Evolutionary conservation across 2,797 vertebrate genomes (phyloP).

Genomic region (Brachyrhaphis roseni): DNA sequence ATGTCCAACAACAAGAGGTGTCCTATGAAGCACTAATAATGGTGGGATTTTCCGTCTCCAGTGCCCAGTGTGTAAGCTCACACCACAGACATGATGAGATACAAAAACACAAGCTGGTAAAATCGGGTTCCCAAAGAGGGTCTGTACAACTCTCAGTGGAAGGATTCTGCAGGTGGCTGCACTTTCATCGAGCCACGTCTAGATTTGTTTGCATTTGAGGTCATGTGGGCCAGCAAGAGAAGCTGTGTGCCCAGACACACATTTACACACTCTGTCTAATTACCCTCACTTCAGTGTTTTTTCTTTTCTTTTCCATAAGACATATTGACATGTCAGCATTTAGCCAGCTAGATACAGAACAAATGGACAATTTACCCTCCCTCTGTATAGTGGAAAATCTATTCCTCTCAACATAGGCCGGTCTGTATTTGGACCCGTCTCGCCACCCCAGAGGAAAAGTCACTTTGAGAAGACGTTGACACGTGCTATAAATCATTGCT

Average conservation of each 20-base stretch:
- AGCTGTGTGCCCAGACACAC: constrained; percentile 68
- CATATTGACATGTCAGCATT: constrained; percentile 81
- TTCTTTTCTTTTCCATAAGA: constrained; percentile 80
- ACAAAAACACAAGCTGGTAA: constrained; percentile 25
- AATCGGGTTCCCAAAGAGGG: constrained; percentile 61
- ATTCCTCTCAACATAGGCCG: constrained; percentile 64
- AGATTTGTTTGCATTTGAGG: constrained; percentile 80
- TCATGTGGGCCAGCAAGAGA: constrained; percentile 69
- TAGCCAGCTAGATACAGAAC: constrained; percentile 73
- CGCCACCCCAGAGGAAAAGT: constrained; percentile 67
- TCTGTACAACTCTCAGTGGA: constrained; percentile 71
- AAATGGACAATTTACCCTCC: constrained; percentile 74
- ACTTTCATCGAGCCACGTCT: constrained; percentile 77
- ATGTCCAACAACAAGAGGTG: constrained; percentile 72
- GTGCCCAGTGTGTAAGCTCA: constrained; percentile 50
- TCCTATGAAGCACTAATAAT: constrained; percentile 72
- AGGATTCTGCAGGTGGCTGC: constrained; percentile 81
- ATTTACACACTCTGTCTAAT: constrained; percentile 73
- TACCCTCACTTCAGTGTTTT: constrained; percentile 75
- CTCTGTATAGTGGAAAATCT: constrained; percentile 68
- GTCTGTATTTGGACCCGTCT: constrained; percentile 73
- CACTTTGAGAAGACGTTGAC: constrained; percentile 79
- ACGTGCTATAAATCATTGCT: constrained; percentile 82
- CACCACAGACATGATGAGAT: constrained; percentile 55
- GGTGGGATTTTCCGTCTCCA: constrained; percentile 62